Evolutionary conservation across 30 jellyfish, hydroid and myxozoan species (phyloP), one percentile per base, ranked within the genome.

Genomic region (Phacellophora camtschatica): DNA sequence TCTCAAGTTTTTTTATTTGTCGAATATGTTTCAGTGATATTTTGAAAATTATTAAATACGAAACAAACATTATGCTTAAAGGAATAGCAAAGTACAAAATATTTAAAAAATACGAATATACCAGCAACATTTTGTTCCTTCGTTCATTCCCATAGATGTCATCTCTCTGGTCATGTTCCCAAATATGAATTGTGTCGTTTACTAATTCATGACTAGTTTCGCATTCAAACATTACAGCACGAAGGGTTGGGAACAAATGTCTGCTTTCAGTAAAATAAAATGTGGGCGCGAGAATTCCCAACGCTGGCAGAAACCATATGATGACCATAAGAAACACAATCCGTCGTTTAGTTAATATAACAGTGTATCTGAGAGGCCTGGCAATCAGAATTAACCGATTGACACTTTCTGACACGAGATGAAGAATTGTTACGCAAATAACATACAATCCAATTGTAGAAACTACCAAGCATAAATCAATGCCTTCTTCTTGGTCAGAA

Each of bases 21-120:
- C 91, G 50, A 34, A 80, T 80, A 39, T 80, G 91, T 41, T 67
- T 80, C 63, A 80, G 50, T 18, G 91, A 80, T 5, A 80, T 70
- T 27, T 66, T 80, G 91, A 80, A 80, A 53, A 80, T 80, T 7
- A 80, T 32, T 1, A 84, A 80, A 41, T 80, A 80, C 9, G 84
- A 64, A 41, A 80, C 31, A 0, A 56, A 16, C 91, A 80, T 80
- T 37, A 37, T 32, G 67, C 65, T 48, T 25, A 80, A 31, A 2
- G 91, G 91, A 24, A 65, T 22, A 24, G 33, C 49, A 33, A 80
- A 80, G 37, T 80, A 80, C 4, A 80, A 23, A 16, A 63, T 51
- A 2, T 83, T 80, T 2, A 64, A 24, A 32, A 66, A n/a, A n/a
- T n/a, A n/a, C n/a, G n/a, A n/a, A n/a, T n/a, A n/a, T n/a, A n/a